Evolutionary conservation across 2,888 invertebrate genomes (phyloP), one percentile per base, ranked within the genome.

Genomic region (Macroteleia sp.): DNA sequence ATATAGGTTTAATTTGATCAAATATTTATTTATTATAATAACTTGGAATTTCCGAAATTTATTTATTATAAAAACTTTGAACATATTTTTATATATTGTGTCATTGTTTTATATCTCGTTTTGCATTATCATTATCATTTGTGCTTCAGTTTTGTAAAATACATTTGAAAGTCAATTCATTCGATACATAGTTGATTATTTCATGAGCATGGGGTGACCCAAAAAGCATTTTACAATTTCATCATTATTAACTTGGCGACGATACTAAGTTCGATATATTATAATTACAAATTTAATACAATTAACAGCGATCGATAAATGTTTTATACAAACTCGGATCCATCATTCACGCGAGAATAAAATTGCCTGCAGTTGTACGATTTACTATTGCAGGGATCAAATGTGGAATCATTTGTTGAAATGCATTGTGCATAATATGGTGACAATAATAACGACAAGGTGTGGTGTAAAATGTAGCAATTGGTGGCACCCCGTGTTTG

Each of bases 401-500:
- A n/a, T n/a, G n/a, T n/a, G n/a, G n/a, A n/a, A n/a, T n/a, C n/a
- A n/a, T n/a, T 25, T 6, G 6, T 25, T 25, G 25, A 25, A 25
- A 3, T 25, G 25, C 3, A 5, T 25, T 25, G 25, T 25, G 25
- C 25, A 25, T 25, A 25, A 25, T 25, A 6, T 6, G n/a, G n/a
- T n/a, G n/a, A n/a, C n/a, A n/a, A n/a, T n/a, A n/a, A n/a, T n/a
- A n/a, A n/a, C n/a, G n/a, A n/a, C n/a, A n/a, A 25, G 6, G 6
- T 6, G 25, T 25, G 25, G 6, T 48, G 46, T 46, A 54, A 71
- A 54, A 39, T 59, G 34, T 61, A 41, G 22, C 20, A 57, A 10
- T 57, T 62, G 36, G 73, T 22, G 32, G 25, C 57, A 41, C 34
- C 67, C 66, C 25, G 42, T 79, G 76, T 52, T 54, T 48, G 46